These are phyloP conservation scores for Bradypodion pumilum DNA, from an alignment of 2,797 vertebrate genomes.

Conservation along the genomic window DNA sequence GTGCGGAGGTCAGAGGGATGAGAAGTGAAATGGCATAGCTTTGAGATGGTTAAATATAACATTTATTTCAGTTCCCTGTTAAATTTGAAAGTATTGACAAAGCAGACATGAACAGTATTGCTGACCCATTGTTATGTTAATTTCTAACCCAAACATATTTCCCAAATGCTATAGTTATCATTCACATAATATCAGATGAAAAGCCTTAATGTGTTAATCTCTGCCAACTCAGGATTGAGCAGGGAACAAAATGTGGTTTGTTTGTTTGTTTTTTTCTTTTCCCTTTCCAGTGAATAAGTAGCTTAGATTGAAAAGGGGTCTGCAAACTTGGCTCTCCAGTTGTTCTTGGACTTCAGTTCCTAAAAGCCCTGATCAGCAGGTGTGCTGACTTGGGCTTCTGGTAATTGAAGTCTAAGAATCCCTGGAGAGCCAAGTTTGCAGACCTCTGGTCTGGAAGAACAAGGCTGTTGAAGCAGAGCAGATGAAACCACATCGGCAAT, in stretches of 20 bases:
- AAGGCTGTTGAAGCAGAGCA: background rate
- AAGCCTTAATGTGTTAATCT: background rate
- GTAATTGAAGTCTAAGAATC: too few relatives aligned
- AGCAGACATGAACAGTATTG: background rate
- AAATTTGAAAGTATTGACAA: background rate
- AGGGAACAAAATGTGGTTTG: background rate
- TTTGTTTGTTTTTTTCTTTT: background rate
- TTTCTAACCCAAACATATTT: background rate
- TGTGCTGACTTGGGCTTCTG: too few relatives aligned
- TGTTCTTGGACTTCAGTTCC: too few relatives aligned
- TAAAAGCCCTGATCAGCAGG: too few relatives aligned
- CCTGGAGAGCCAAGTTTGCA: too few relatives aligned
- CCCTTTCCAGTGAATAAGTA: background rate
- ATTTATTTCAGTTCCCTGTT: background rate
- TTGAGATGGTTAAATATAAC: too few relatives aligned
- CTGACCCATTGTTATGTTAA: background rate
- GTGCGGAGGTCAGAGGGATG: too few relatives aligned
- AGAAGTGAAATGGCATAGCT: too few relatives aligned
- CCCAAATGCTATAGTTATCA: background rate
- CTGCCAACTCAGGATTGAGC: background rate
- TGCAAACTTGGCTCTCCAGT: too few relatives aligned
- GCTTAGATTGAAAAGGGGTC: too few relatives aligned
- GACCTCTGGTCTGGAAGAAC: too few relatives aligned
- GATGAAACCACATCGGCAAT: background rate
- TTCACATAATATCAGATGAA: background rate